A percentile compares a stretch with the other conserved stretches of the same genome.
Conservation (phyloP, 1,140 invertebrate genomes). For the Hetaerina americana region DNA sequence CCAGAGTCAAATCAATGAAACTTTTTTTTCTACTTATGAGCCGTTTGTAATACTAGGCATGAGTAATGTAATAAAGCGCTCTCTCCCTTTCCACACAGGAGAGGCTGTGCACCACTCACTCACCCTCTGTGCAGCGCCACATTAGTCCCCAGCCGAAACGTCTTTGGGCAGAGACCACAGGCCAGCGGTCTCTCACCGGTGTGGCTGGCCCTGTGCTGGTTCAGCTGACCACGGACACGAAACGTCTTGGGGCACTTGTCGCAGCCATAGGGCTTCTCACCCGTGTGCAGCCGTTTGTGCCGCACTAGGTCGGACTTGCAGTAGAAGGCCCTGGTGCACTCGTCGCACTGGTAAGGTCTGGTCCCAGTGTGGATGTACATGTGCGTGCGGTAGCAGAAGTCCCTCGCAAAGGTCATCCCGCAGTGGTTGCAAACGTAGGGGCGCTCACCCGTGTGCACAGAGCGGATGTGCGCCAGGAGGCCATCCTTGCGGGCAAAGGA, state of each 20-base stretch:
- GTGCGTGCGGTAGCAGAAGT: neutral
- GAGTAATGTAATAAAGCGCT: neutral
- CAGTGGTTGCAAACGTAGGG: slow-evolving; percentile 83
- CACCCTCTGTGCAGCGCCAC: neutral
- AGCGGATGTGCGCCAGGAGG: slow-evolving; percentile 65
- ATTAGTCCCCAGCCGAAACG: neutral
- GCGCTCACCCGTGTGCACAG: slow-evolving; percentile 70
- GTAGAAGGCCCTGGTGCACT: neutral
- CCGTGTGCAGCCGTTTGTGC: neutral
- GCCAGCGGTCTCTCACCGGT: neutral
- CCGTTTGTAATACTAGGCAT: neutral
- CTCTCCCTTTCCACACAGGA: neutral
- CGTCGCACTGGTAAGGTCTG: neutral
- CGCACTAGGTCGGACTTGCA: neutral
- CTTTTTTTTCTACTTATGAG: neutral
- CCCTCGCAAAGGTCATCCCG: slow-evolving; percentile 77
- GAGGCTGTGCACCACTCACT: neutral
- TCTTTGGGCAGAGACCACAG: neutral
- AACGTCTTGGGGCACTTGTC: neutral
- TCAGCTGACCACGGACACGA: neutral
- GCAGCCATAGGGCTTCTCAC: neutral
- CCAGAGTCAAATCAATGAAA: neutral
- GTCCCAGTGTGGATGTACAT: neutral
- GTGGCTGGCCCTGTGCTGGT: neutral
- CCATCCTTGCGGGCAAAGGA: neutral